Base-by-base conservation (phyloP, 1,140 invertebrate genomes). In the Dendroctonus ponderosae region DNA sequence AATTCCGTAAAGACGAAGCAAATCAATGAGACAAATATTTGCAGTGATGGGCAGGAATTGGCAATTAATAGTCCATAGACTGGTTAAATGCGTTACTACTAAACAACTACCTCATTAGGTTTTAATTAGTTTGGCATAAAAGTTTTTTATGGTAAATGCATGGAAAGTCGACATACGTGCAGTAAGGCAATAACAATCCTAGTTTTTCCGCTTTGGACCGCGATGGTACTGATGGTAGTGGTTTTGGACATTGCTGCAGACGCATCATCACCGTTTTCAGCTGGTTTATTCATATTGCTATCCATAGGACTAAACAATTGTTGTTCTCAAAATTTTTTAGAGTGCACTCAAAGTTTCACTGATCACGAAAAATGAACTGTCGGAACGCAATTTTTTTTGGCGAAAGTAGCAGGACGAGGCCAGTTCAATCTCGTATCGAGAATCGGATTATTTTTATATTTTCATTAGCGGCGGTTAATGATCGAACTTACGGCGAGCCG, bases 191-290 rank as follows among this genome's bases (percentile, higher is more conserved):
- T 90, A 74, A 96, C 91, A 73, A 96, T 87, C 76, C 90, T 86
- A 7, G 93, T 91, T 70, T 85, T 85, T 70, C 92, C 92, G 77
- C 92, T 93, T 77, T 93, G 91, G 41, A 96, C 88, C 11, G 92
- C 93, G 71, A 96, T 94, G 12, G 93, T 96, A 77, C 91, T 93
- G 72, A 96, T 90, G 67, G 93, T 94, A 38, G 93, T 96, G 12
- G 91, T 89, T 57, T 80, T 79, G 15, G 76, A 69, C 75, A 78
- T 76, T 12, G 76, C 71, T 7, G 72, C 56, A 50, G 72, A 72
- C 46, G 67, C 40, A n/a, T 71, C 68, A 6, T 64, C 66, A 43
- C 62, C 71, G 59, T 70, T 69, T 54, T 72, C 67, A 44, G 67
- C 61, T 8, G 66, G 57, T 59, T 46, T 43, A 26, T 64, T 71